Evolutionary conservation across 2,888 invertebrate genomes (phyloP).

Genomic region (Ochropleura plecta): DNA sequence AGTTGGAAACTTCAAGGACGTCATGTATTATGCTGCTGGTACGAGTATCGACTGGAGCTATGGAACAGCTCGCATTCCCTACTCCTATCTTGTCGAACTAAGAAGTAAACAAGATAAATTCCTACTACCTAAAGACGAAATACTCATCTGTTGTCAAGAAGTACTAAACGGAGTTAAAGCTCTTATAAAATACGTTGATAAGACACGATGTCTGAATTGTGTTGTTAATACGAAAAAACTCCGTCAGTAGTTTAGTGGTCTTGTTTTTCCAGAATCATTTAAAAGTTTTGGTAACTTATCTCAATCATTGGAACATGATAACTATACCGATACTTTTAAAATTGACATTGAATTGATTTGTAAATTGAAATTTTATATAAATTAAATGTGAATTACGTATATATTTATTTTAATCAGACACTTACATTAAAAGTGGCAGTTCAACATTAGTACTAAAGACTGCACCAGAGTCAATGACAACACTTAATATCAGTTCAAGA

Average conservation of each 20-base stretch:
- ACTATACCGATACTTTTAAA: not conserved
- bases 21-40: conserved; percentile 85
- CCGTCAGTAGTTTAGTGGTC: conserved; percentile 40
- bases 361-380: conserved; percentile 5
- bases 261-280: not conserved
- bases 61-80: conserved; percentile 84
- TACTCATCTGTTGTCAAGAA: conserved; percentile 82
- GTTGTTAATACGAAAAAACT: conserved; percentile 66
- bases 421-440: conserved; percentile 26
- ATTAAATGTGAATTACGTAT: conserved; percentile 29
- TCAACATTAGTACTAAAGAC: conserved; percentile 1
- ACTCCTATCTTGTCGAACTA: conserved; percentile 84
- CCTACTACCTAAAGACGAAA: conserved; percentile 80
- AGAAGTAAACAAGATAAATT: conserved; percentile 83
- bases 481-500: conserved; percentile 14
- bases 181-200: conserved; percentile 80
- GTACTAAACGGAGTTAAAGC: conserved; percentile 78
- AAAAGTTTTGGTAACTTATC: conserved; percentile 7
- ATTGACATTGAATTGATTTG: too few species aligned
- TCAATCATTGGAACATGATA: not conserved
- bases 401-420: conserved; percentile 36
- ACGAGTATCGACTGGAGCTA: conserved; percentile 89
- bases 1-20: conserved; percentile 86
- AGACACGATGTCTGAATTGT: conserved; percentile 79
- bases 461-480: conserved; percentile 7